Evolutionary conservation across 1,140 invertebrate species (phyloP), one percentile per base, ranked within the genome.

Genomic region (Drosophila kepulauana): DNA sequence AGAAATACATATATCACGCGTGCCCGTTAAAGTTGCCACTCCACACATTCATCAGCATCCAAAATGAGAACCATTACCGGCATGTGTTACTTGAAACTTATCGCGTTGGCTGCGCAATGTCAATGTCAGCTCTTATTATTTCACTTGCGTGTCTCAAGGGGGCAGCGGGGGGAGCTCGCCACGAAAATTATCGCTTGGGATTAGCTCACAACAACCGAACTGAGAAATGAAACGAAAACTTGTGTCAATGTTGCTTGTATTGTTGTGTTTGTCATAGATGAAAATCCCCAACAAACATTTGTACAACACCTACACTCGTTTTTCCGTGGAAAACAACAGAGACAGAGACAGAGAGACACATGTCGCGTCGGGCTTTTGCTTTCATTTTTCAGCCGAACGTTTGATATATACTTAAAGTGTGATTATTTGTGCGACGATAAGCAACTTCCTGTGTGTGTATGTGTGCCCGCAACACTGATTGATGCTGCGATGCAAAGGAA

Each of bases 11-110:
- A 75, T 62, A 80, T 74, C 71, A 61, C 59, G 45, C 46, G 59
- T 49, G 46, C 11, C 59, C 35, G 25, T 59, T 28, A 61, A 54
- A 48, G 58, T 61, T 61, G 41, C 43, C 58, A 48, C 33, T 49
- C 30, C 61, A 38, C 61, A 52, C 51, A 57, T 70, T 75, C 66
- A 71, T 68, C 79, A 51, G 78, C 66, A 68, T 41, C 58, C 20
- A 25, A 72, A 72, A 56, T 38, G 61, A 57, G 51, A 80, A 80
- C 71, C 77, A 82, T 87, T 88, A 88, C 84, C 80, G 73, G 72
- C 84, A 88, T 87, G 72, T 87, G 82, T 88, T 87, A 75, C 84
- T 70, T 52, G 74, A 81, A 85, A 85, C 81, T 85, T 85, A 85
- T 85, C 81, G 54, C 43, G 20, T 25, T 68, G 57, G 51, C 48